phyloP scores from a whole-genome alignment of 2,888 invertebrate species.

The Cordilura impudica region DNA sequence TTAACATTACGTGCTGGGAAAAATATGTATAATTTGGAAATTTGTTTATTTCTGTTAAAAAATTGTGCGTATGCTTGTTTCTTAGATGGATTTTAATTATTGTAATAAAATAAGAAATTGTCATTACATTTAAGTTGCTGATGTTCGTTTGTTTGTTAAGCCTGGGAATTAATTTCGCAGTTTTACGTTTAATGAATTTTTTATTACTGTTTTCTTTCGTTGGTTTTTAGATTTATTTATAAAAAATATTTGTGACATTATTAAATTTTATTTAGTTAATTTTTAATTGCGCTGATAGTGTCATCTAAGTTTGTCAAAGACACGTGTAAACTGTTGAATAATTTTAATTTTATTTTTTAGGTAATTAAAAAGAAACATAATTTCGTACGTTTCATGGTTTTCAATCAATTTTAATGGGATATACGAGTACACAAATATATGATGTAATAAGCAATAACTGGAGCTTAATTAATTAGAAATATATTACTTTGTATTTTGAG shows the following conservation, averaged over 20 bases:
- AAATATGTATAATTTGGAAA: slow-evolving; percentile 4
- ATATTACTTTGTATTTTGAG: too few species aligned
- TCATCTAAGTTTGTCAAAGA: slow-evolving; percentile 7
- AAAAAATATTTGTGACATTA: slow-evolving; percentile 49
- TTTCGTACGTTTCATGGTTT: too few species aligned
- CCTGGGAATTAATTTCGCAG: slow-evolving; percentile 48
- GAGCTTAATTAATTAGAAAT: too few species aligned
- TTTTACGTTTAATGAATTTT: slow-evolving; percentile 51
- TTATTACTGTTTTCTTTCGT: slow-evolving; percentile 32
- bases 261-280: slow-evolving; percentile 36
- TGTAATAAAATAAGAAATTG: slow-evolving; percentile 19
- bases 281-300: slow-evolving; percentile 38
- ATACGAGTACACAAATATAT: too few species aligned
- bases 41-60: not conserved
- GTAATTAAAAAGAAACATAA: not conserved
- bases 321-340: slow-evolving; percentile 8
- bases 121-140: slow-evolving; percentile 21
- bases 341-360: not conserved
- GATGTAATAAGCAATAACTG: too few species aligned
- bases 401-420: too few species aligned
- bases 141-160: slow-evolving; percentile 8
- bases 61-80: not conserved
- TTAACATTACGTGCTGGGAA: slow-evolving; percentile 58
- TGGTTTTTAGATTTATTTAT: slow-evolving; percentile 40
- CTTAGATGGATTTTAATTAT: too few species aligned